Evolutionary conservation across 2,797 vertebrate species (phyloP), one percentile per base, ranked within the genome.

Genomic region (Peromyscus aztecus): DNA sequence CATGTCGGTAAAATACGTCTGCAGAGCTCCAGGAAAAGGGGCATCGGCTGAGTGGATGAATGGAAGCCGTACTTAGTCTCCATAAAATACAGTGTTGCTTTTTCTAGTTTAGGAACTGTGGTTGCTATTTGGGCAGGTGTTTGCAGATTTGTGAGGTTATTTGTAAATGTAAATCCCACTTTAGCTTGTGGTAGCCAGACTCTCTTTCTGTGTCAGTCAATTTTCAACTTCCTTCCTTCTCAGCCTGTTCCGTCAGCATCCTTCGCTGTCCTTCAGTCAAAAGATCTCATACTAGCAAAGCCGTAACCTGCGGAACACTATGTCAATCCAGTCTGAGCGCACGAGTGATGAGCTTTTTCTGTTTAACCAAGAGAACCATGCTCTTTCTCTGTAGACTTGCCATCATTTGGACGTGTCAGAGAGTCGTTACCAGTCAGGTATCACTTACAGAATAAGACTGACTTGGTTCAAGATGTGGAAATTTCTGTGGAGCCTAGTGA

Each of bases 401-500:
- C 99, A 0, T 99, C 99, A 0, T 99, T 99, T 71, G 99, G 99
- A 23, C 98, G 99, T 31, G 99, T 99, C 80, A 98, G 99, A 81
- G 99, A 99, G 97, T 99, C 99, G 34, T 98, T 99, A 12, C 99
- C 99, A 0, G 99, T 99, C 52, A 99, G 98, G 27, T 99, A 99
- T 95, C 99, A 99, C 98, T 99, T 99, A 11, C 99, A 99, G 98
- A 99, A 99, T 97, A 99, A 99, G 95, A 99, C 99, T 0, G 96
- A 98, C 84, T 98, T 99, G 97, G 99, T 99, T 89, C 99, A 99
- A 96, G 99, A 99, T 89, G 99, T 99, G 94, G 99, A 99, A 97
- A 99, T 99, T 96, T 99, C 99, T 0, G 99, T 99, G 90, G 99
- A 99, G 92, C 99, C 99, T 43, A 99, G 99, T 1, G 99, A 99